Base-by-base conservation (phyloP, 2,888 invertebrate genomes). In the Tinea pellionella region DNA sequence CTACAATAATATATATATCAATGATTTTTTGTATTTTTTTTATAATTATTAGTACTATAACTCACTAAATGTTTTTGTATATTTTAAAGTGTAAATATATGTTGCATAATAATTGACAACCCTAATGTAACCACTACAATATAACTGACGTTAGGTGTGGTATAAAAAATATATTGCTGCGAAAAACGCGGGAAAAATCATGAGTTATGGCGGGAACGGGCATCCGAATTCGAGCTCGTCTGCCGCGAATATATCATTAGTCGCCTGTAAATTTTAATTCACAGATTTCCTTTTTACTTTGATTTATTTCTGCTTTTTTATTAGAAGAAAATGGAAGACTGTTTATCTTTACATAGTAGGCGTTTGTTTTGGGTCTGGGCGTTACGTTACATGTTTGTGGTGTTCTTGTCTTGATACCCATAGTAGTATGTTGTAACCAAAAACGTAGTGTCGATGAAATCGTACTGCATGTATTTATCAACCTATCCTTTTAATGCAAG, bases 311-410 rank as follows among this genome's bases (percentile, higher is more conserved):
- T 19, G 12, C 12, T 24, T 9, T 55, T 55, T 7, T 19, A 24
- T 55, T 53, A 3, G 55, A 24, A 16, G 16, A 47, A 47, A 47
- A 47, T 47, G 9, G 37, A 37, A 37, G 3, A 37, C 66, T 65
- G 68, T 70, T 71, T n/a, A n/a, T n/a, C n/a, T n/a, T 76, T 76
- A 78, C 78, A 79, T 81, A 74, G 81, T 80, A 80, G 80, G 24
- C 24, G 24, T 24, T n/a, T n/a, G n/a, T n/a, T n/a, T n/a, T n/a
- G n/a, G n/a, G n/a, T n/a, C n/a, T n/a, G n/a, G n/a, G n/a, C n/a
- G n/a, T n/a, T n/a, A n/a, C n/a, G n/a, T n/a, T n/a, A n/a, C n/a
- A n/a, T n/a, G n/a, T n/a, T n/a, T n/a, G n/a, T n/a, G n/a, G n/a
- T n/a, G n/a, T n/a, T n/a, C n/a, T n/a, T n/a, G n/a, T n/a, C n/a